A percentile compares a stretch with the other conserved stretches of the same genome.
phyloP scores from a whole-genome alignment of 2,888 invertebrate genomes.

The Lasioglossum villosulum region DNA sequence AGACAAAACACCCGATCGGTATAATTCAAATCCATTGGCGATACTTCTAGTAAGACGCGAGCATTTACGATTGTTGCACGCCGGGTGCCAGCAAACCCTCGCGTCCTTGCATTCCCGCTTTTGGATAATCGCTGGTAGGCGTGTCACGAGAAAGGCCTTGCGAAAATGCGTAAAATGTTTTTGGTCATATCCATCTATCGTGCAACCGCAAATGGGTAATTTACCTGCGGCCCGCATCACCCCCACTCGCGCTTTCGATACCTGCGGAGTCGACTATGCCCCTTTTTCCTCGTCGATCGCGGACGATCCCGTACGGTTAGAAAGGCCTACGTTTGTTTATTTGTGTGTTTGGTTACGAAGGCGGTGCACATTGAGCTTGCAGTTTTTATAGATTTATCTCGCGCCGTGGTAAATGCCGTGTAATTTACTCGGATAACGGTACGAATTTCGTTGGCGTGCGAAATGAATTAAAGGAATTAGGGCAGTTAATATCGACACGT shows the following conservation, averaged over 20 bases:
- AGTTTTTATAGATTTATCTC: too few species aligned
- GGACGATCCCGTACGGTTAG: too few species aligned
- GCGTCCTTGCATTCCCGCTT: neutral
- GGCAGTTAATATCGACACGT: neutral
- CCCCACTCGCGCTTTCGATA: constrained; percentile 16
- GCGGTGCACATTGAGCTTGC: too few species aligned
- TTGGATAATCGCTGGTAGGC: constrained; percentile 17
- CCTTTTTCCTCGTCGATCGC: neutral
- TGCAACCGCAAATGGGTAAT: constrained; percentile 12
- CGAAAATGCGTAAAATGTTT: constrained; percentile 28
- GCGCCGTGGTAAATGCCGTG: neutral
- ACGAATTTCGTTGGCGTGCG: constrained; percentile 12
- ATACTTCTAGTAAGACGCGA: accelerated
- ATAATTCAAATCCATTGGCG: neutral
- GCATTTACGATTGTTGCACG: neutral
- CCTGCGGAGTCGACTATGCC: constrained; percentile 37
- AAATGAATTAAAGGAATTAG: neutral
- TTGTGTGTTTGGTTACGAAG: too few species aligned
- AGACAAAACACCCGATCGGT: neutral
- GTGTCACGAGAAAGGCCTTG: neutral
- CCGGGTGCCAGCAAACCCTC: neutral
- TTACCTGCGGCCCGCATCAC: constrained; percentile 22
- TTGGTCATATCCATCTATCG: neutral
- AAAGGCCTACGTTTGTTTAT: too few species aligned
- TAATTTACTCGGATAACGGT: constrained; percentile 5